Percentiles rank a stretch among this genome's conserved stretches.
phyloP scores from a whole-genome alignment of 2,888 invertebrate genomes.

The Frankliniella intonsa region DNA sequence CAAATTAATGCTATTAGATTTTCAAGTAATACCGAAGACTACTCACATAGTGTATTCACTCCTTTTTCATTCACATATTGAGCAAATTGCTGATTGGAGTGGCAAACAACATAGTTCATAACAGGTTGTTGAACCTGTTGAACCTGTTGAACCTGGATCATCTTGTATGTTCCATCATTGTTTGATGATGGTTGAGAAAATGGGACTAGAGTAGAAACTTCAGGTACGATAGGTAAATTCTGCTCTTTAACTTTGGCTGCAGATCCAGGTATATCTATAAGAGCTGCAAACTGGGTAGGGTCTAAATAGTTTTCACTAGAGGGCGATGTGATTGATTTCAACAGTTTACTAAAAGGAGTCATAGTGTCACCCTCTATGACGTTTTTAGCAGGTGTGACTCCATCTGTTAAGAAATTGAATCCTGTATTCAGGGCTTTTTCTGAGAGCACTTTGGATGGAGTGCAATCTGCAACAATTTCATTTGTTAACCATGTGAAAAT shows the following conservation, averaged over 20 bases:
- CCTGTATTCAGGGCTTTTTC: too few relatives aligned
- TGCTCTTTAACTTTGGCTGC: not conserved
- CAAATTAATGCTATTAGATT: not conserved
- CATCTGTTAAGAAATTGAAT: not conserved
- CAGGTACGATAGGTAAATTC: not conserved
- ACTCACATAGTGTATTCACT: not conserved
- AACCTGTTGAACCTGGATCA: not conserved
- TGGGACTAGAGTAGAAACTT: not conserved
- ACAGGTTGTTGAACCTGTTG: not conserved
- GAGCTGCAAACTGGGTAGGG: not conserved
- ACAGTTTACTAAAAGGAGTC: not conserved
- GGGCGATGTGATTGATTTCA: not conserved
- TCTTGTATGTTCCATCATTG: not conserved
- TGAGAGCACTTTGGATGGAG: too few relatives aligned
- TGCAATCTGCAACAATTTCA: too few relatives aligned
- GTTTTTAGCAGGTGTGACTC: not conserved
- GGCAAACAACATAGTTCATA: too few relatives aligned
- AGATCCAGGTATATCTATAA: not conserved
- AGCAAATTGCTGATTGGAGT: not conserved
- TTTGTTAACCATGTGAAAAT: too few relatives aligned
- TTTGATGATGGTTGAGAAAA: not conserved
- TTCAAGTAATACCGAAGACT: not conserved
- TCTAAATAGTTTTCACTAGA: not conserved
- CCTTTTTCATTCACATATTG: not conserved
- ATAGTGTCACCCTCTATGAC: not conserved